Evolutionary conservation across 2,888 invertebrate genomes (phyloP).

Genomic region (Hydraecia micacea): DNA sequence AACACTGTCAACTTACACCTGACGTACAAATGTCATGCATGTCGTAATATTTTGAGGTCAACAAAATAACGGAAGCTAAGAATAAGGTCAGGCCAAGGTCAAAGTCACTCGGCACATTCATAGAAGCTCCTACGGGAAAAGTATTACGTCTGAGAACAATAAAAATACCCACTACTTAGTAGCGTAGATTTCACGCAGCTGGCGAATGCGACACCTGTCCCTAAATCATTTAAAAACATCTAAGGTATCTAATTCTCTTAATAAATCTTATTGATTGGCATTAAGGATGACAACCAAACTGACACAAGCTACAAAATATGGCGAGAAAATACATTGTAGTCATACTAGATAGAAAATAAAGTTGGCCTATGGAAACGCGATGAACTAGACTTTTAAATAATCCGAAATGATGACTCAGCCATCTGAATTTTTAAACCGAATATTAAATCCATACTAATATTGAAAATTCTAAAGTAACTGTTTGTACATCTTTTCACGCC

Average conservation of each 20-base stretch:
- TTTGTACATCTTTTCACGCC: background rate
- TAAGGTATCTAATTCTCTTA: slow-evolving; percentile 12
- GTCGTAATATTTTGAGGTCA: slow-evolving; percentile 63
- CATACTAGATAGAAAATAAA: slow-evolving; percentile 11
- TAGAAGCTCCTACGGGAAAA: slow-evolving; percentile 40
- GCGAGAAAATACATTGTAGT: slow-evolving; percentile 8
- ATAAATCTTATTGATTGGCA: slow-evolving; percentile 47
- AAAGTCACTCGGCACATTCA: slow-evolving; percentile 47
- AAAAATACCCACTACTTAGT: slow-evolving; percentile 12
- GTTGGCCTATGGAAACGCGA: background rate
- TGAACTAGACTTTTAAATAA: background rate
- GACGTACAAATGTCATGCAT: slow-evolving; percentile 56
- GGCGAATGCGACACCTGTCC: slow-evolving; percentile 22
- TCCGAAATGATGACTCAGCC: slow-evolving; percentile 17
- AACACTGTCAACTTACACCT: slow-evolving; percentile 58
- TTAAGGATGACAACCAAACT: slow-evolving; percentile 20
- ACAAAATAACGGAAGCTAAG: slow-evolving; percentile 55
- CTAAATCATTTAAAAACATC: slow-evolving; percentile 38
- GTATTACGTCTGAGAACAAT: slow-evolving; percentile 26
- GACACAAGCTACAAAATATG: slow-evolving; percentile 19
- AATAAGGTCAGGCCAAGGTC: slow-evolving; percentile 63
- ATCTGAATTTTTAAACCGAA: background rate
- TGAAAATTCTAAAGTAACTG: too few species aligned
- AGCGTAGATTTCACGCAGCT: slow-evolving; percentile 24
- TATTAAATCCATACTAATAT: background rate